These are phyloP conservation scores for Acipenser ruthenus DNA, from an alignment of 2,797 vertebrate species.

Conservation along the genomic window DNA sequence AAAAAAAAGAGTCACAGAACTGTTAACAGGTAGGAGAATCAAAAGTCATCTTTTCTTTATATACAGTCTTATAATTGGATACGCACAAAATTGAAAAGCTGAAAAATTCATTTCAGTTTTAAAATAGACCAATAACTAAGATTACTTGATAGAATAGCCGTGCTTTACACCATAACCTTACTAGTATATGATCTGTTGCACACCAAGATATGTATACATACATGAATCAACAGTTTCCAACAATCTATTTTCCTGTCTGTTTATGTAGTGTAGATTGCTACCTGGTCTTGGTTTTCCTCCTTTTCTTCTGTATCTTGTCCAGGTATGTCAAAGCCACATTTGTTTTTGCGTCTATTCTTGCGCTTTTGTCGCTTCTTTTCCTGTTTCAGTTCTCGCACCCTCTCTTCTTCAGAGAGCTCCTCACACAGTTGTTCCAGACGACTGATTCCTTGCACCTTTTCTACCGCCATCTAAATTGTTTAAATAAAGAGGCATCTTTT, in stretches of 20 bases:
- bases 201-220: background rate
- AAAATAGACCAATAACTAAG: too few relatives aligned
- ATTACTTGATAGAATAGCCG: too few relatives aligned
- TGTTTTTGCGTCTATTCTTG: constrained; percentile 94
- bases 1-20: constrained; percentile 8
- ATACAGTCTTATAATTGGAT: background rate
- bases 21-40: background rate
- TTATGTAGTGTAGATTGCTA: constrained; percentile 29
- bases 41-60: background rate
- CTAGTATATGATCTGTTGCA: too few relatives aligned
- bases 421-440: constrained; percentile 91
- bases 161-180: too few relatives aligned
- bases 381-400: constrained; percentile 88
- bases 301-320: constrained; percentile 68
- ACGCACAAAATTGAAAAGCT: background rate
- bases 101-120: background rate
- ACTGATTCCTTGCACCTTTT: constrained; percentile 93
- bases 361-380: constrained; percentile 96
- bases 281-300: constrained; percentile 72
- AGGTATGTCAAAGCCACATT: constrained; percentile 75
- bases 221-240: constrained; percentile 9
- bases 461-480: constrained; percentile 78
- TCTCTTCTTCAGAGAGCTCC: constrained; percentile 90
- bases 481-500: background rate
- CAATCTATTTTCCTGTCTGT: background rate